phyloP scores from a whole-genome alignment of 2,797 vertebrate species.

The Scyliorhinus canicula region DNA sequence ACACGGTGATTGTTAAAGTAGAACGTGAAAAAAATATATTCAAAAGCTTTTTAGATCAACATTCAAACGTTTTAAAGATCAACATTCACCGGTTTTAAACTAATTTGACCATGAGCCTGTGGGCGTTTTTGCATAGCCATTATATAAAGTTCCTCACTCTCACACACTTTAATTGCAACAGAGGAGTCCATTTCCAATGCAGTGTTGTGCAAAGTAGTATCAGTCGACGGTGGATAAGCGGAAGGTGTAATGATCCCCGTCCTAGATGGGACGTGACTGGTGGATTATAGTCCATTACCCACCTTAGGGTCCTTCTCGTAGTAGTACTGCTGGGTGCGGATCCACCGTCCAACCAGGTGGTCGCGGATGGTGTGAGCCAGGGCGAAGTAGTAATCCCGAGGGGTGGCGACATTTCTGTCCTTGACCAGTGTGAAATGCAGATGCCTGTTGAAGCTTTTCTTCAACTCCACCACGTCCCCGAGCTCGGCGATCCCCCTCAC shows the following conservation, averaged over 20 bases:
- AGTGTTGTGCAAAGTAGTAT: not conserved
- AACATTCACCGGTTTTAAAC: not conserved
- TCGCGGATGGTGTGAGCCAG: constrained; percentile 89
- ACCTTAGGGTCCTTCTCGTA: constrained; percentile 89
- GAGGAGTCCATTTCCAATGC: not conserved
- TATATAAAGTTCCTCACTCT: not conserved
- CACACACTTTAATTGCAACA: not conserved
- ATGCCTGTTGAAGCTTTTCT: constrained; percentile 88
- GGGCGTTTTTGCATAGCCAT: not conserved
- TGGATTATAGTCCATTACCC: not conserved
- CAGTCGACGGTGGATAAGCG: not conserved
- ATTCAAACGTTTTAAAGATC: not conserved
- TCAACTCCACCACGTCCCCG: constrained; percentile 86
- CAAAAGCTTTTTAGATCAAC: too few relatives aligned
- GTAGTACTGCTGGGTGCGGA: constrained; percentile 89
- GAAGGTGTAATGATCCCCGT: not conserved
- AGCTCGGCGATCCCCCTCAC: constrained; percentile 88
- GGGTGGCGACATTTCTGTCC: constrained; percentile 86
- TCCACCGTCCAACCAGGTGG: constrained; percentile 91
- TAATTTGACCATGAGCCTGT: not conserved
- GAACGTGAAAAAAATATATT: not conserved
- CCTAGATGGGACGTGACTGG: not conserved
- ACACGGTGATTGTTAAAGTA: not conserved
- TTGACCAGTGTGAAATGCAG: constrained; percentile 94
- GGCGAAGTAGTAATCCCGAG: constrained; percentile 86